These are phyloP conservation scores for Willisornis vidua DNA, from an alignment of 2,113 vertebrate genomes.

Conservation along the genomic window DNA sequence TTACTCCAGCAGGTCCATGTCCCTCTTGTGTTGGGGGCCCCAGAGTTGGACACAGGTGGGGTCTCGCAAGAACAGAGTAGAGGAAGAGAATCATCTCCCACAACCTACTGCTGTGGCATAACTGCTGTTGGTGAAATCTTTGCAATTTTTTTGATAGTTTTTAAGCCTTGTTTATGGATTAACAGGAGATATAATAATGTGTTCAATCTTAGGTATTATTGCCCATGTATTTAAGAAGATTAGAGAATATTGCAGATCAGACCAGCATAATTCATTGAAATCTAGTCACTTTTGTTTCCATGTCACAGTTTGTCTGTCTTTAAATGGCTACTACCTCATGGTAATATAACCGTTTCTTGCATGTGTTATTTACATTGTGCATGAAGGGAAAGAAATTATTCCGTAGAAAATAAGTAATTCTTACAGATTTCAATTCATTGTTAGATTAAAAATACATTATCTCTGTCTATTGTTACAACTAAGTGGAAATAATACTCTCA, in stretches of 20 bases:
- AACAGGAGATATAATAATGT: neutral
- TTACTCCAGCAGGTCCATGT: neutral
- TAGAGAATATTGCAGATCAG: neutral
- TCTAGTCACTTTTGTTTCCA: neutral
- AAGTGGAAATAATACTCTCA: constrained; percentile 7
- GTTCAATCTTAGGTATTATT: neutral
- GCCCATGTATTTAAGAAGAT: neutral
- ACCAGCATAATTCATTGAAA: neutral
- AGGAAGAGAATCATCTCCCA: neutral
- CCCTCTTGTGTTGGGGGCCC: neutral
- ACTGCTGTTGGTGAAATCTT: neutral
- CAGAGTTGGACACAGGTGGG: neutral
- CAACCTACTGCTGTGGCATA: rapidly evolving
- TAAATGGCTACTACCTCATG: neutral
- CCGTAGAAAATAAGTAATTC: neutral
- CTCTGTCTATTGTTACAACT: neutral
- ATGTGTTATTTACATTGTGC: neutral
- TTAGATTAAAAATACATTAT: constrained; percentile 6
- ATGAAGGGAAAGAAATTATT: neutral
- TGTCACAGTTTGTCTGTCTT: neutral
- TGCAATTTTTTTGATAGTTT: neutral
- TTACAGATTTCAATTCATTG: neutral
- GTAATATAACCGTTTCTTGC: neutral
- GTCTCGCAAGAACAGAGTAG: neutral
- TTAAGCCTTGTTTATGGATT: neutral